These are phyloP conservation scores for Poeciliopsis presidionis DNA, from an alignment of 2,797 vertebrate species.

Conservation along the genomic window DNA sequence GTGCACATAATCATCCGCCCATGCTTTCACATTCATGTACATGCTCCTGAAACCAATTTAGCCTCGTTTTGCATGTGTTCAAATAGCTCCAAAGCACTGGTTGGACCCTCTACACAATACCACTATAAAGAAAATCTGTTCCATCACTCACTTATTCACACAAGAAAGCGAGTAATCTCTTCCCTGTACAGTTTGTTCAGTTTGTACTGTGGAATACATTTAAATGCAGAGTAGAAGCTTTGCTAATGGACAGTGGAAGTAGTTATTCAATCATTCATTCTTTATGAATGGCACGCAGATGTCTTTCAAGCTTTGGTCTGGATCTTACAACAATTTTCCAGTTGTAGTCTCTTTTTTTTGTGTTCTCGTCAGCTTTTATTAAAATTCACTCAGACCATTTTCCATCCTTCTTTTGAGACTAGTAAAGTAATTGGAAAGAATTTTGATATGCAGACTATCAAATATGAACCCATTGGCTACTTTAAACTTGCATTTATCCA, in stretches of 20 bases:
- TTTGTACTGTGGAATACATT: slow-evolving; percentile 47
- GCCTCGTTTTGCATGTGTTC: slow-evolving; percentile 45
- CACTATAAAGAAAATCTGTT: slow-evolving; percentile 49
- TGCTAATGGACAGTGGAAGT: slow-evolving; percentile 70
- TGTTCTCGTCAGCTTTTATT: slow-evolving; percentile 11
- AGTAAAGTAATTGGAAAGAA: background rate
- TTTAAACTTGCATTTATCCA: slow-evolving; percentile 7
- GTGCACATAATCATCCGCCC: slow-evolving; percentile 29
- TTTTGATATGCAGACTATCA: slow-evolving; percentile 14
- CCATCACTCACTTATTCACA: slow-evolving; percentile 65
- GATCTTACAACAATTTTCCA: slow-evolving; percentile 22
- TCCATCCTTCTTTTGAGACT: slow-evolving; percentile 3
- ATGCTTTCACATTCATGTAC: slow-evolving; percentile 16
- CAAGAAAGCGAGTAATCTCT: slow-evolving; percentile 52
- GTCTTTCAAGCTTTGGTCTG: slow-evolving; percentile 24
- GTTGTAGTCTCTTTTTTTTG: background rate
- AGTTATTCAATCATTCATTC: slow-evolving; percentile 58
- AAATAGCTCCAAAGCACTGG: slow-evolving; percentile 51
- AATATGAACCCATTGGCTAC: background rate
- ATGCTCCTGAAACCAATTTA: slow-evolving; percentile 46
- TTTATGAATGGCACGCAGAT: slow-evolving; percentile 35
- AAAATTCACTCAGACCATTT: background rate
- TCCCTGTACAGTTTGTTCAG: slow-evolving; percentile 61
- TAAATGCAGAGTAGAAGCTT: slow-evolving; percentile 55
- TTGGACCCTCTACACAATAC: slow-evolving; percentile 36